phyloP scores from a whole-genome alignment of 2,888 invertebrate species.

The Clitarchus hookeri region DNA sequence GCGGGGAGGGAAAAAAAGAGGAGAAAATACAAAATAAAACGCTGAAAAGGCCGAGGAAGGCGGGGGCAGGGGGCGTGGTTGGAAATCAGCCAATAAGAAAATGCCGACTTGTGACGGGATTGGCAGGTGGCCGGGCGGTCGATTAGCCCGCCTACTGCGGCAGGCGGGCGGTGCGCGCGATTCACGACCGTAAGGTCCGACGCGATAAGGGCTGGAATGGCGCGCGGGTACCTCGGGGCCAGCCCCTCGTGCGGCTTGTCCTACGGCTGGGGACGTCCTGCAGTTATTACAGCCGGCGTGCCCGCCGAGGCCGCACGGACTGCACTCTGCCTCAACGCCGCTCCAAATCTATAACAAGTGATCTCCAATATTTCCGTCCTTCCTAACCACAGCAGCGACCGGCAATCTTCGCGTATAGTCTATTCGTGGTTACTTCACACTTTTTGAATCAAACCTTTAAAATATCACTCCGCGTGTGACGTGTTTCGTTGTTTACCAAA shows the following conservation, averaged over 20 bases:
- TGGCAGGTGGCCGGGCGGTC: constrained; percentile 37
- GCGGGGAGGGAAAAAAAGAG: constrained; percentile 35
- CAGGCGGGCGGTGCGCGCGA: background rate
- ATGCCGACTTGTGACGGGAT: constrained; percentile 36
- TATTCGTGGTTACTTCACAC: too few relatives aligned
- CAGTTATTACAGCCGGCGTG: background rate
- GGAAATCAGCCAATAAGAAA: constrained; percentile 40
- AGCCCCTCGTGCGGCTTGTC: background rate
- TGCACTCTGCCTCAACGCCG: too few relatives aligned
- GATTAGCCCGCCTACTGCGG: constrained; percentile 39
- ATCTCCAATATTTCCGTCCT: too few relatives aligned
- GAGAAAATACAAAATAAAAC: constrained; percentile 18
- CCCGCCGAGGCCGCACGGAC: too few relatives aligned
- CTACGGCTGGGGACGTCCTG: background rate
- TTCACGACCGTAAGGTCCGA: background rate
- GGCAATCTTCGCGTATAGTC: too few relatives aligned
- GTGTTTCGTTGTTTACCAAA: too few relatives aligned
- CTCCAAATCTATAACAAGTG: too few relatives aligned
- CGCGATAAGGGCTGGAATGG: background rate
- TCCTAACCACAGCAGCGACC: too few relatives aligned
- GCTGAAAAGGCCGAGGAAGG: background rate
- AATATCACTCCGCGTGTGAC: too few relatives aligned
- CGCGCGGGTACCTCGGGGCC: background rate
- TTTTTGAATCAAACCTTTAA: too few relatives aligned
- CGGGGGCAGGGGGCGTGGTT: constrained; percentile 38